Evolutionary conservation across 1,140 invertebrate species (phyloP), one percentile per base, ranked within the genome.

Genomic region (Hylaeus volcanicus): DNA sequence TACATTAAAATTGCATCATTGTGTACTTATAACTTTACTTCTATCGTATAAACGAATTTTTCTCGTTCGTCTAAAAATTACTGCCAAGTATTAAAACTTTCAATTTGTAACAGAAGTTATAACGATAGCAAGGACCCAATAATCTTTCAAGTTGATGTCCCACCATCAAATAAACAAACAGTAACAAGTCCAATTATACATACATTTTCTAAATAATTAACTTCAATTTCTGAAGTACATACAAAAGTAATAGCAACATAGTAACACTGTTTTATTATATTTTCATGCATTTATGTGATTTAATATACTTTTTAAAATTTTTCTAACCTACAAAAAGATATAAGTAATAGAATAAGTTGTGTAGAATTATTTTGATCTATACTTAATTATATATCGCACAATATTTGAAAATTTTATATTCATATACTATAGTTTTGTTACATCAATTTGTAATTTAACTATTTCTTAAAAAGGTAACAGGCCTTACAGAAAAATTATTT

Each of bases 401-500:
- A 61, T 77, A 66, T 66, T 77, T 53, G 12, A 6, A 63, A 64
- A 70, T 56, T 64, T 51, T 65, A 43, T 11, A 64, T 64, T 70
- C 45, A 9, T 26, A 51, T 11, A 48, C 77, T 3, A 55, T 43
- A 71, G 15, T 51, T 26, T 5, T 41, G n/a, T 58, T 64, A 64
- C 39, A 61, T 64, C 53, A 37, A 45, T 14, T 63, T 53, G 5
- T 65, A n/a, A 60, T 55, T 39, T 5, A 69, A 55, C 12, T 65
- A n/a, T 78, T 78, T 64, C 43, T 45, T 65, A 78, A 78, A 56
- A 63, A 81, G 12, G 43, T 77, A 5, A 64, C 9, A 26, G 37
- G 11, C 15, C 45, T 77, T 64, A 69, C 1, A 69, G 41, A 5
- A 70, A 26, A 2, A 37, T 37, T 51, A 14, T 12, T 69, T 41